Percentiles rank a stretch among this genome's conserved stretches.
phyloP scores from a whole-genome alignment of 2,113 vertebrate species.

The Melospiza georgiana region DNA sequence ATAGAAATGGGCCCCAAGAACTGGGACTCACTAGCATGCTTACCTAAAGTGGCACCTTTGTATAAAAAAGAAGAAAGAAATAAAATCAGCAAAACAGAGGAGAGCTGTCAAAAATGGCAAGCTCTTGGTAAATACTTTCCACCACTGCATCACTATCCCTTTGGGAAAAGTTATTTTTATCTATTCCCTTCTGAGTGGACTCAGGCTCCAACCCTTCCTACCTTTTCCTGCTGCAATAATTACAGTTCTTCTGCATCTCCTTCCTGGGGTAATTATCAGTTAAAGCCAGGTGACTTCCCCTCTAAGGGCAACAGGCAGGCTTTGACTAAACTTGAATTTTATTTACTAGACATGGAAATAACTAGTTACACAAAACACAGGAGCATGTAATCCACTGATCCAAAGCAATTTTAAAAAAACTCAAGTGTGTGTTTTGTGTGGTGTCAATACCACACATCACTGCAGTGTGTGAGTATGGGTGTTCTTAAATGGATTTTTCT shows the following conservation, averaged over 20 bases:
- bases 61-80: not conserved
- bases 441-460: fast-evolving
- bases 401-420: not conserved
- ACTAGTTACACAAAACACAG: not conserved
- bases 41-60: not conserved
- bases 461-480: fast-evolving
- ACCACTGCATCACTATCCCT: not conserved
- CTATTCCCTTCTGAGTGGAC: not conserved
- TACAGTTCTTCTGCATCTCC: not conserved
- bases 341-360: not conserved
- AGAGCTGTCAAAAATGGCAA: not conserved
- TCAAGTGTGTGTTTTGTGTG: not conserved
- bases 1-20: not conserved
- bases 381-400: not conserved
- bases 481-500: not conserved
- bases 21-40: not conserved
- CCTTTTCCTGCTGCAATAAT: not conserved
- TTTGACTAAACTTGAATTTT: not conserved
- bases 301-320: not conserved
- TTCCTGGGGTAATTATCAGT: not conserved
- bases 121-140: not conserved
- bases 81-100: not conserved
- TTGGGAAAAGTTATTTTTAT: not conserved
- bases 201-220: not conserved
- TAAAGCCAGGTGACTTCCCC: not conserved